Conservation (phyloP, 2,113 vertebrate species). For the Murina feae region DNA sequence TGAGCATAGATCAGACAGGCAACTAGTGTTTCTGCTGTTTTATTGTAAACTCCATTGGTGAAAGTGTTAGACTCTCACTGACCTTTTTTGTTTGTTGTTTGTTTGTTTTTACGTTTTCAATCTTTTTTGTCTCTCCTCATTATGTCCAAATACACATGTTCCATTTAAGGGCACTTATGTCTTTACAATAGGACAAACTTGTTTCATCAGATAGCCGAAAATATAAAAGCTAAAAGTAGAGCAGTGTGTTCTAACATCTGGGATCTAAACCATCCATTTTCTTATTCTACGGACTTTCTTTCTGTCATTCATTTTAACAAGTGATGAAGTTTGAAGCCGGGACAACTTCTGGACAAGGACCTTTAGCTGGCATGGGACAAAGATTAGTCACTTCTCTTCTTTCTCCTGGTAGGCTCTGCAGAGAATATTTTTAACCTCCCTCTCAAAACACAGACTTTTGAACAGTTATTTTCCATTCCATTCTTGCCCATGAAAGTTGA, state of each 20-base stretch:
- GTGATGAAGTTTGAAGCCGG: background rate
- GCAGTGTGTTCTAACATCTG: background rate
- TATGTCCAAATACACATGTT: constrained; percentile 14
- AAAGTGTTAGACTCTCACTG: constrained; percentile 48
- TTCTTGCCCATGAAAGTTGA: constrained; percentile 55
- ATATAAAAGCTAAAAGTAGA: background rate
- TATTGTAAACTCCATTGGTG: constrained; percentile 43
- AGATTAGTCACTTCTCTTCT: constrained; percentile 20
- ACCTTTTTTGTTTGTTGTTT: background rate
- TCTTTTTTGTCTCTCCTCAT: constrained; percentile 12
- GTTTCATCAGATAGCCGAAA: background rate
- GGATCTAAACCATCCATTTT: background rate
- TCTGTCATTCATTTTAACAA: constrained; percentile 46
- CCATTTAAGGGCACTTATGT: background rate
- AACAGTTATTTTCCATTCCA: constrained; percentile 66
- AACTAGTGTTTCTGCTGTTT: constrained; percentile 44
- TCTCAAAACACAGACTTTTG: constrained; percentile 58
- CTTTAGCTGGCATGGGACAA: background rate
- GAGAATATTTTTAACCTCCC: constrained; percentile 38
- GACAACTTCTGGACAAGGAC: background rate
- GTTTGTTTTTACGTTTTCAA: background rate
- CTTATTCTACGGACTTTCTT: background rate
- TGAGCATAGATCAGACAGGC: constrained; percentile 13
- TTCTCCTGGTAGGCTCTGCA: background rate
- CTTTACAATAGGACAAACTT: background rate